These are phyloP conservation scores for Palythoa grandis DNA, from an alignment of 92 coral and sea anemone genomes.

Conservation along the genomic window DNA sequence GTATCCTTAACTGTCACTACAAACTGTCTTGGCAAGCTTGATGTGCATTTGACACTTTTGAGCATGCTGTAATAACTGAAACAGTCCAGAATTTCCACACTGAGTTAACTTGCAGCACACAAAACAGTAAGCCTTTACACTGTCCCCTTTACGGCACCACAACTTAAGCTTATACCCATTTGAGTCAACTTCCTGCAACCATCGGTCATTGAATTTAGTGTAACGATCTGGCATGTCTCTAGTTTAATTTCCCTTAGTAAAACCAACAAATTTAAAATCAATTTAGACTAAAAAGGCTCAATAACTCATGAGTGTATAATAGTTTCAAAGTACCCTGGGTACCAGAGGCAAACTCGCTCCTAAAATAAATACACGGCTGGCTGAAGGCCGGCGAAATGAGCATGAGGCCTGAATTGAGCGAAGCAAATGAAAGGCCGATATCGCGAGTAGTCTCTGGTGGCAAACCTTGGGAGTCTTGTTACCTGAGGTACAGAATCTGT, in stretches of 20 bases:
- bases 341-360: too few relatives aligned
- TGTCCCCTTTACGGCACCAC: constrained; percentile 41
- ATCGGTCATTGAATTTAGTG: constrained; percentile 40
- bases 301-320: too few relatives aligned
- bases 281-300: too few relatives aligned
- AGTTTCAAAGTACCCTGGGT: too few relatives aligned
- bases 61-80: constrained; percentile 37
- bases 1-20: constrained; percentile 48
- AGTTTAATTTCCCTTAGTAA: neutral
- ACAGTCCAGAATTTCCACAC: constrained; percentile 34
- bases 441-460: constrained; percentile 8
- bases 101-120: constrained; percentile 31
- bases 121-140: constrained; percentile 9
- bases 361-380: too few relatives aligned
- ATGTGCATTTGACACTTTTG: constrained; percentile 28
- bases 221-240: constrained; percentile 30
- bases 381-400: too few relatives aligned
- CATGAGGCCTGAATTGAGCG: too few relatives aligned
- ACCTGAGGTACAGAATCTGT: too few relatives aligned
- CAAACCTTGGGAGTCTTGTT: too few relatives aligned
- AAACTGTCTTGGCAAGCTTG: constrained; percentile 10
- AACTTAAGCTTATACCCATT: constrained; percentile 46
- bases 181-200: constrained; percentile 23
- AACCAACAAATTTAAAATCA: too few relatives aligned
- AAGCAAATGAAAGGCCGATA: too few relatives aligned